Evolutionary conservation across 2,888 invertebrate genomes (phyloP).

Genomic region (Elegia similella): DNA sequence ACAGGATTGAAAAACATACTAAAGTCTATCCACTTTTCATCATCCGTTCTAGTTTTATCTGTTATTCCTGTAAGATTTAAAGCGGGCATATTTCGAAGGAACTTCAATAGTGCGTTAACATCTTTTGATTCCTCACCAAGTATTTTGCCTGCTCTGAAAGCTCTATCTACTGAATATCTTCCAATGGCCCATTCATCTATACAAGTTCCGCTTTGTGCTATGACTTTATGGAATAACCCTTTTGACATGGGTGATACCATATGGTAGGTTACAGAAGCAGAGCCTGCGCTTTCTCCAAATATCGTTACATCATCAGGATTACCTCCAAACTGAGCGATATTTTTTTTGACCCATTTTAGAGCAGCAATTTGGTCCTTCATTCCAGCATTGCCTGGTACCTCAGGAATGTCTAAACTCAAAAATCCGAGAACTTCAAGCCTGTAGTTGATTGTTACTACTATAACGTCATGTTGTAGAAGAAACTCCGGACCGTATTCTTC

Average conservation of each 20-base stretch:
- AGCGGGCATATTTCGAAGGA: slow-evolving; percentile 32
- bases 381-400: slow-evolving; percentile 56
- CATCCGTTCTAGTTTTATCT: slow-evolving; percentile 32
- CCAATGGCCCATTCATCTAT: slow-evolving; percentile 35
- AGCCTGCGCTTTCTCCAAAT: slow-evolving; percentile 58
- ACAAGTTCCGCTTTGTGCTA: slow-evolving; percentile 49
- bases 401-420: slow-evolving; percentile 45
- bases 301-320: slow-evolving; percentile 48
- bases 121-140: slow-evolving; percentile 32
- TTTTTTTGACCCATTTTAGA: slow-evolving; percentile 44
- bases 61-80: slow-evolving; percentile 34
- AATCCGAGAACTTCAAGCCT: slow-evolving; percentile 55
- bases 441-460: slow-evolving; percentile 61
- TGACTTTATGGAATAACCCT: slow-evolving; percentile 52
- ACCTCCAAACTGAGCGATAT: slow-evolving; percentile 46
- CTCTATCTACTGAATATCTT: slow-evolving; percentile 24
- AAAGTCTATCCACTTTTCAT: slow-evolving; percentile 34
- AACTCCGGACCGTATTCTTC: slow-evolving; percentile 51
- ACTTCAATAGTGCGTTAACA: slow-evolving; percentile 30
- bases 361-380: slow-evolving; percentile 55
- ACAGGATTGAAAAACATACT: slow-evolving; percentile 39
- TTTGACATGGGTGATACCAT: slow-evolving; percentile 53
- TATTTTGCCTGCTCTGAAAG: slow-evolving; percentile 30
- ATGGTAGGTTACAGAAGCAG: slow-evolving; percentile 49
- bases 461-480: slow-evolving; percentile 54